Evolutionary conservation across 2,888 invertebrate genomes (phyloP).

Genomic region (Ligdia adustata): DNA sequence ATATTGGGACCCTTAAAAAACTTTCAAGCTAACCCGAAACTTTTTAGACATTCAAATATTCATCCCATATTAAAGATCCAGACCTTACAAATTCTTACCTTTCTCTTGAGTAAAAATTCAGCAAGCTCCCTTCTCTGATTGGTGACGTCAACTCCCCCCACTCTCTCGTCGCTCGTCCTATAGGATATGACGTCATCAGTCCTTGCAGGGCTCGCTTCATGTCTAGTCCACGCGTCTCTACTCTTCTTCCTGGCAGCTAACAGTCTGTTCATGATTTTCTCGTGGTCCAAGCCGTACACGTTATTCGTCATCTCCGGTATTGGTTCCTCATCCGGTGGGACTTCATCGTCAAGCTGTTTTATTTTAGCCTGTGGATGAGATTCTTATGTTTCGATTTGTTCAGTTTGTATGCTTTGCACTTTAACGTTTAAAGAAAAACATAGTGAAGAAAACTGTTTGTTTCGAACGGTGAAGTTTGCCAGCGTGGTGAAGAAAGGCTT

Average conservation of each 20-base stretch:
- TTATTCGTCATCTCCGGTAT: conserved; percentile 89
- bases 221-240: conserved; percentile 78
- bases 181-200: conserved; percentile 62
- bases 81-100: conserved; percentile 51
- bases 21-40: too few species aligned
- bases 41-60: too few species aligned
- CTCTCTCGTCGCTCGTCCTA: conserved; percentile 40
- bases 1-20: too few species aligned
- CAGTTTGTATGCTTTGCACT: too few species aligned
- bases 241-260: conserved; percentile 78
- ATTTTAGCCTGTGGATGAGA: conserved; percentile 79
- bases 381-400: too few species aligned
- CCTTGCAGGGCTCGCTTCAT: conserved; percentile 33
- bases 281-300: conserved; percentile 88
- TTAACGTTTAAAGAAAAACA: too few species aligned
- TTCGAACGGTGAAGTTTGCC: too few species aligned
- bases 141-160: conserved; percentile 41
- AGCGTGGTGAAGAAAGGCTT: too few species aligned
- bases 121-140: conserved; percentile 79
- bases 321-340: conserved; percentile 61
- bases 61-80: too few species aligned
- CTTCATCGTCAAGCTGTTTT: conserved; percentile 64
- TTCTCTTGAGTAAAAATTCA: conserved; percentile 81
- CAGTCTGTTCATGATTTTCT: conserved; percentile 84
- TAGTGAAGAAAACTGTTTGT: too few species aligned